Percentiles rank a stretch among this genome's conserved stretches.
Evolutionary conservation across 2,113 vertebrate species (phyloP).

Genomic region (Etheostoma cragini): DNA sequence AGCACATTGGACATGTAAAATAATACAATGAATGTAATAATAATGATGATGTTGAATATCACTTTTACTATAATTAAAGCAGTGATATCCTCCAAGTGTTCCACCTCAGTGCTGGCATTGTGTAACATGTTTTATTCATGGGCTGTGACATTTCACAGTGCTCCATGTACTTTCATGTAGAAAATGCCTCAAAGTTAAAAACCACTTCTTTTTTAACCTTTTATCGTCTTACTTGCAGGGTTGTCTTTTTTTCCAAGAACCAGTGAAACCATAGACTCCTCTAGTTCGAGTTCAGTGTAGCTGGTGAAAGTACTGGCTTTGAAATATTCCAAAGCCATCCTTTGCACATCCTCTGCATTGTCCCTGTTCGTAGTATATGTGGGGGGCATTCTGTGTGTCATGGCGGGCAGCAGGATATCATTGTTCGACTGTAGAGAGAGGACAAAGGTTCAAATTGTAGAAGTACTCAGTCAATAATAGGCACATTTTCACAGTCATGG

Average conservation of each 20-base stretch:
- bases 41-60: background rate
- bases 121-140: background rate
- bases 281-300: conserved; percentile 76
- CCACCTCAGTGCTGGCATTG: conserved; percentile 2
- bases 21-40: background rate
- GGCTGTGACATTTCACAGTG: background rate
- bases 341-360: conserved; percentile 64
- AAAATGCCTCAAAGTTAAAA: background rate
- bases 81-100: background rate
- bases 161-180: background rate
- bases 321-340: conserved; percentile 49
- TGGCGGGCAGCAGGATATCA: conserved; percentile 9
- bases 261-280: conserved; percentile 50
- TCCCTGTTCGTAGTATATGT: fast-evolving
- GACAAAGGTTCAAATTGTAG: background rate
- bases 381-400: fast-evolving
- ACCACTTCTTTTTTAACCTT: background rate
- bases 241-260: conserved; percentile 38
- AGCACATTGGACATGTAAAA: background rate
- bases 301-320: conserved; percentile 69
- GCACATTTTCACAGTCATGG: background rate
- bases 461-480: background rate
- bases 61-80: background rate
- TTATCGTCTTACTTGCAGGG: conserved; percentile 53
- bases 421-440: conserved; percentile 79